These are phyloP conservation scores for Sebastolobus altivelis DNA, from an alignment of 2,797 vertebrate genomes.

Conservation along the genomic window DNA sequence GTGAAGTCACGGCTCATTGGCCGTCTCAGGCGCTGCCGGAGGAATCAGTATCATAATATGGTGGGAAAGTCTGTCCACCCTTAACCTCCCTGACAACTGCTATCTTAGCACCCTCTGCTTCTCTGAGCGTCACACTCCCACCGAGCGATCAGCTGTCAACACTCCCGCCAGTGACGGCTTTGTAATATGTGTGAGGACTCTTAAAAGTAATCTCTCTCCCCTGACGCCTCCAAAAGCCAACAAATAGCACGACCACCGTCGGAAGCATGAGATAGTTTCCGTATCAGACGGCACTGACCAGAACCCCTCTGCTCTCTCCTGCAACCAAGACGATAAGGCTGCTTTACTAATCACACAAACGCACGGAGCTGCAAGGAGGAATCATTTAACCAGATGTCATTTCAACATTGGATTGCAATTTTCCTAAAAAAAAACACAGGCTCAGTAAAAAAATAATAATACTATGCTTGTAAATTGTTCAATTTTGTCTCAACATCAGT, in stretches of 20 bases:
- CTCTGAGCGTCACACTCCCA: slow-evolving; percentile 56
- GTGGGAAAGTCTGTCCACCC: slow-evolving; percentile 52
- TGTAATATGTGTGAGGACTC: slow-evolving; percentile 64
- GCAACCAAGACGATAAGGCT: slow-evolving; percentile 34
- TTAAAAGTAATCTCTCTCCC: slow-evolving; percentile 65
- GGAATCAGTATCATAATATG: slow-evolving; percentile 1
- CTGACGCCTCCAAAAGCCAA: slow-evolving; percentile 40
- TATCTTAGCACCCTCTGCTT: slow-evolving; percentile 63
- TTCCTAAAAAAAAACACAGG: neutral
- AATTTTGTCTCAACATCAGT: neutral
- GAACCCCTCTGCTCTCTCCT: slow-evolving; percentile 36
- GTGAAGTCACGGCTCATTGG: slow-evolving; percentile 16
- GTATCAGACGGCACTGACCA: slow-evolving; percentile 35
- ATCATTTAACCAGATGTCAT: slow-evolving; percentile 2
- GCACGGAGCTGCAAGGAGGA: neutral
- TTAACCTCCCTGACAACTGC: slow-evolving; percentile 69
- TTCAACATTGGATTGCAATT: neutral
- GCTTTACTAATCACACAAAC: slow-evolving; percentile 10
- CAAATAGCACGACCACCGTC: slow-evolving; percentile 38
- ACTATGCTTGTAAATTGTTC: neutral
- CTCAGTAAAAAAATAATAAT: neutral
- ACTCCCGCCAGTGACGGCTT: slow-evolving; percentile 50
- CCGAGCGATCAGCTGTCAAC: slow-evolving; percentile 65
- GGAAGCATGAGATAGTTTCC: slow-evolving; percentile 39
- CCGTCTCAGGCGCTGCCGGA: neutral